Percentiles rank a stretch among this genome's conserved stretches.
phyloP scores from a whole-genome alignment of 2,888 invertebrate genomes.

The Leptopterna dolabrata region DNA sequence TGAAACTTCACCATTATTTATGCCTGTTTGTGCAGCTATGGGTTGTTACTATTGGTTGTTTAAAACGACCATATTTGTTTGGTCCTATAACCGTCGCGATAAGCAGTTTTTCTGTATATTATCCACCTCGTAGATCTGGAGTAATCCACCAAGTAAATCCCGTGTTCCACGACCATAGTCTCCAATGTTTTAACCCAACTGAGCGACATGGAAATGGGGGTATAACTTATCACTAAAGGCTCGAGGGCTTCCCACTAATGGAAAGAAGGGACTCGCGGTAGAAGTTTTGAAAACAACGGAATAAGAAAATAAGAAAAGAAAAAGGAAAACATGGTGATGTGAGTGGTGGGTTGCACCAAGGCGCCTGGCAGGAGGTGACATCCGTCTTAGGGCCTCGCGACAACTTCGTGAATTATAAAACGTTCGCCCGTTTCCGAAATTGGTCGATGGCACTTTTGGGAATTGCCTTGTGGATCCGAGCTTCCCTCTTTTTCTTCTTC shows the following conservation, averaged over 20 bases:
- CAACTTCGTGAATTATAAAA: slow-evolving; percentile 42
- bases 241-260: not conserved
- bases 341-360: not conserved
- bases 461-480: slow-evolving; percentile 34
- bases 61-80: too few species aligned
- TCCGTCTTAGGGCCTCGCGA: slow-evolving; percentile 29
- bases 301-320: not conserved
- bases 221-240: not conserved
- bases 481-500: not conserved
- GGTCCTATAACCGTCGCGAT: too few species aligned
- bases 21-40: too few species aligned
- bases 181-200: not conserved
- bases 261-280: not conserved
- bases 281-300: not conserved
- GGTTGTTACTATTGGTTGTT: too few species aligned
- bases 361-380: slow-evolving; percentile 26
- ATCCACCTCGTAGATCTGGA: too few species aligned
- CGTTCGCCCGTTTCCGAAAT: slow-evolving; percentile 35
- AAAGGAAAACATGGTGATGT: not conserved
- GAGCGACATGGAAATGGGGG: not conserved
- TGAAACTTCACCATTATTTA: too few species aligned
- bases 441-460: slow-evolving; percentile 46
- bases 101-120: too few species aligned
- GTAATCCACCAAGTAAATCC: too few species aligned
- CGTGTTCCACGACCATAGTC: too few species aligned